Percentiles rank a stretch among this genome's conserved stretches.
Conservation (phyloP, 2,113 vertebrate genomes). For the Hypanus sabinus region DNA sequence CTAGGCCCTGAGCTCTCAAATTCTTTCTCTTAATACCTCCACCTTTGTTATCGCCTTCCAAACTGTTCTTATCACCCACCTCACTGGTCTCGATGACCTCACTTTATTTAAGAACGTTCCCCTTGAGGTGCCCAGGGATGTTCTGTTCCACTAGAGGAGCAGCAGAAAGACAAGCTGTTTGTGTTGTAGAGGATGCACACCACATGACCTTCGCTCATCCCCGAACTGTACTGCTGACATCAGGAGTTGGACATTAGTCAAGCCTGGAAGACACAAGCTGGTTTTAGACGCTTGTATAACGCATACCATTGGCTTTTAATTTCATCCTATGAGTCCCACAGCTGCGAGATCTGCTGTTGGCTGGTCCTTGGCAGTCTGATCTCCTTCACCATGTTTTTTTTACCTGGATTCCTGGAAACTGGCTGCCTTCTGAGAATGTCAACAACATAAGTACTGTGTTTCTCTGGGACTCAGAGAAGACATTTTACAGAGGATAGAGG, state of each 20-base stretch:
- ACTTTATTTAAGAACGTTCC: not conserved
- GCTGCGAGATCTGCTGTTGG: not conserved
- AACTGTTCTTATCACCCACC: too few species aligned
- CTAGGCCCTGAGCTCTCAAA: too few species aligned
- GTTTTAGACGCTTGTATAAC: not conserved
- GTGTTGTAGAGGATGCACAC: not conserved
- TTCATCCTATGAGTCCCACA: constrained; percentile 31
- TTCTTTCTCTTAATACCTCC: too few species aligned
- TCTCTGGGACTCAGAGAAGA: not conserved
- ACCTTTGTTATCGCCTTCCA: too few species aligned
- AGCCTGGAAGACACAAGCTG: not conserved
- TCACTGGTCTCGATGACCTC: not conserved
- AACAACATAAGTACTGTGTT: not conserved
- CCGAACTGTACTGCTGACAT: not conserved
- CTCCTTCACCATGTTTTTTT: not conserved
- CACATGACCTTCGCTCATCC: not conserved
- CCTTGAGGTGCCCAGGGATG: not conserved
- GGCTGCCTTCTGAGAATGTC: not conserved
- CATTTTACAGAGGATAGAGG: not conserved
- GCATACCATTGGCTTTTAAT: not conserved
- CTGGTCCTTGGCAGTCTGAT: not conserved
- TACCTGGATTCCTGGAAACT: not conserved
- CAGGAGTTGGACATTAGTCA: not conserved
- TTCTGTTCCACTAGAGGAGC: not conserved
- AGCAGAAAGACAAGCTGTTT: not conserved